phyloP scores from a whole-genome alignment of 53 echinoderm and acorn worm species.

The Pentamera pediparva region DNA sequence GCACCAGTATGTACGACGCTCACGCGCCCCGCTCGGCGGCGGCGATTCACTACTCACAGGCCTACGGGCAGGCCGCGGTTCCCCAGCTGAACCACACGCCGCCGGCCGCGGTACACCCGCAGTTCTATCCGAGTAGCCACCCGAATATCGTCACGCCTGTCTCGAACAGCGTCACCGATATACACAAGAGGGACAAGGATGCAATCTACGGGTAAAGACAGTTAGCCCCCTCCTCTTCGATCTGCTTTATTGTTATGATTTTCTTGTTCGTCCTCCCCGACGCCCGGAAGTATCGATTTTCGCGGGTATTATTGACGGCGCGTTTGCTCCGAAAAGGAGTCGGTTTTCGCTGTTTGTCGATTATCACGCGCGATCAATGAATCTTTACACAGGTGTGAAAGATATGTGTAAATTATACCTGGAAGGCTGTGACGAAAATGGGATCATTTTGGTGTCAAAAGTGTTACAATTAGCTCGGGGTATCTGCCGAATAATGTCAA shows the following conservation, averaged over 20 bases:
- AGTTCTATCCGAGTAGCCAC: conserved; percentile 87
- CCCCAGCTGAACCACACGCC: conserved; percentile 88
- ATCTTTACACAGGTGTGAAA: no score
- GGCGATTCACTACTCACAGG: conserved; percentile 93
- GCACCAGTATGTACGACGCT: conserved; percentile 90
- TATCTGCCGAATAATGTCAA: no score
- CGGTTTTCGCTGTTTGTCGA: not conserved
- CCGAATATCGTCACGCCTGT: conserved; percentile 88
- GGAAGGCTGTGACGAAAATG: no score
- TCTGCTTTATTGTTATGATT: conserved; percentile 10
- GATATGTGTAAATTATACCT: no score
- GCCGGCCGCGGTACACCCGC: conserved; percentile 68
- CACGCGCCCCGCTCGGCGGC: conserved; percentile 94
- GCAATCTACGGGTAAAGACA: conserved; percentile 95
- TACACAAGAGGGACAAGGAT: conserved; percentile 99
- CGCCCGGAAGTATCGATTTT: conserved; percentile 18
- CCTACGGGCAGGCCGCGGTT: conserved; percentile 86
- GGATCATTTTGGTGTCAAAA: no score
- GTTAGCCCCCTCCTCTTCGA: conserved; percentile 9
- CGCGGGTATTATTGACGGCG: not conserved
- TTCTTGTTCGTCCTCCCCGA: conserved; percentile 4
- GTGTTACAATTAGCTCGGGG: no score
- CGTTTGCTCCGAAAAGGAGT: not conserved
- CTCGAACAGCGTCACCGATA: conserved; percentile 90
- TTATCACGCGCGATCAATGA: not conserved